Evolutionary conservation across 2,888 invertebrate species (phyloP).

Genomic region (Myopa testacea): DNA sequence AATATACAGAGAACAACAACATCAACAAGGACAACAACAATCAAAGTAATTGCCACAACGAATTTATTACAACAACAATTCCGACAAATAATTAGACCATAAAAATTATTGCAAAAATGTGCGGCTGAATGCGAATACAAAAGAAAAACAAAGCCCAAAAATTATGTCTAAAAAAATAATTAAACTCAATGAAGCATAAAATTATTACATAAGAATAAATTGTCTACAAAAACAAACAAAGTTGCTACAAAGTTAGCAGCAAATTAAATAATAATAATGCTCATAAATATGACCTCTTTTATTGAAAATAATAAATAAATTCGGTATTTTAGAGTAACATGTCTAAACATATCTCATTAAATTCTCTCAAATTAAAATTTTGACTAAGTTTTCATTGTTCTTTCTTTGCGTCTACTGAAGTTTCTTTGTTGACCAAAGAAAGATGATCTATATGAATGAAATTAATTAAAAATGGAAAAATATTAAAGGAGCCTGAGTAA

Average conservation of each 20-base stretch:
- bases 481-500: no score
- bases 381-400: no score
- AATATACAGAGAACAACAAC: neutral
- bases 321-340: neutral
- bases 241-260: neutral
- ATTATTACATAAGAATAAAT: no score
- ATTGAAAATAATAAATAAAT: no score
- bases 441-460: no score
- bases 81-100: constrained; percentile 11
- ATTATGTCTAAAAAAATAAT: neutral
- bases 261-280: no score
- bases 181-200: constrained; percentile 10
- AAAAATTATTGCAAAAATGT: neutral
- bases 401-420: no score
- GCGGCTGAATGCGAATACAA: no score
- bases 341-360: neutral
- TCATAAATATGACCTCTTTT: no score
- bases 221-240: neutral
- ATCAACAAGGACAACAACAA: neutral
- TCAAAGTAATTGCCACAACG: neutral
- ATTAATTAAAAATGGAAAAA: no score
- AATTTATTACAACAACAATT: neutral
- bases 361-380: neutral
- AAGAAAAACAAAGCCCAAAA: no score
- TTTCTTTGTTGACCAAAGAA: no score